Evolutionary conservation across 1,140 invertebrate species (phyloP).

Genomic region (Heliothis virescens): DNA sequence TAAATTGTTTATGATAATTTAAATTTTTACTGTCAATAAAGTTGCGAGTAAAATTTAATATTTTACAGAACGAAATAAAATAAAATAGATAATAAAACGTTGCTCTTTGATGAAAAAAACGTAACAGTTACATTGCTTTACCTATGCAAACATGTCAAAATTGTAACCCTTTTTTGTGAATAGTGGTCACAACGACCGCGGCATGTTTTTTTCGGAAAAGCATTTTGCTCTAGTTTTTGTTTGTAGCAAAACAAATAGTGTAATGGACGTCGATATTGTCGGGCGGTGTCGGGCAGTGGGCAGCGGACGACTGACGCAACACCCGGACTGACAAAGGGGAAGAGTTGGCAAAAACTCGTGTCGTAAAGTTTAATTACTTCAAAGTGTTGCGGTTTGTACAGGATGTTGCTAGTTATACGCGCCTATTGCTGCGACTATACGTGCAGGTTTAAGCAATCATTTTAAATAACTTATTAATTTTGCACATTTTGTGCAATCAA

Average conservation of each 20-base stretch:
- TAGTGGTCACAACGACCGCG: slow-evolving; percentile 42
- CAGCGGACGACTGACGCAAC: slow-evolving; percentile 52
- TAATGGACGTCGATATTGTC: slow-evolving; percentile 50
- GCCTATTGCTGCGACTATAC: slow-evolving; percentile 21
- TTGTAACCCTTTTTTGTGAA: slow-evolving; percentile 56
- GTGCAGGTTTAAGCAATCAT: not conserved
- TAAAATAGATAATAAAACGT: slow-evolving; percentile 34
- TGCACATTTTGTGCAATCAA: not conserved
- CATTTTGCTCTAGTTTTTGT: slow-evolving; percentile 67
- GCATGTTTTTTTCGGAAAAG: slow-evolving; percentile 52
- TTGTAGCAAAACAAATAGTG: slow-evolving; percentile 59
- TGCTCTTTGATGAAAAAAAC: slow-evolving; percentile 9
- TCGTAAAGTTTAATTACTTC: slow-evolving; percentile 62
- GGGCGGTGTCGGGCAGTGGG: slow-evolving; percentile 16
- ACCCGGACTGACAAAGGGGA: slow-evolving; percentile 58
- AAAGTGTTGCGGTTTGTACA: slow-evolving; percentile 53
- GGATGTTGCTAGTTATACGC: slow-evolving; percentile 47
- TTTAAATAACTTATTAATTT: not conserved
- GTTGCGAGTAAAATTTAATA: slow-evolving; percentile 15
- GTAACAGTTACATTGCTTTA: slow-evolving; percentile 39
- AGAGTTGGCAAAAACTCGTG: slow-evolving; percentile 66
- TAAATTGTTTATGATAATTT: slow-evolving; percentile 41
- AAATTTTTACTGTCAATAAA: slow-evolving; percentile 43
- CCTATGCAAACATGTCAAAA: slow-evolving; percentile 55
- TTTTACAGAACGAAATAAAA: slow-evolving; percentile 19